A percentile compares a stretch with the other conserved stretches of the same genome.
phyloP scores from a whole-genome alignment of 2,888 invertebrate species.

The Neoascia interrupta region DNA sequence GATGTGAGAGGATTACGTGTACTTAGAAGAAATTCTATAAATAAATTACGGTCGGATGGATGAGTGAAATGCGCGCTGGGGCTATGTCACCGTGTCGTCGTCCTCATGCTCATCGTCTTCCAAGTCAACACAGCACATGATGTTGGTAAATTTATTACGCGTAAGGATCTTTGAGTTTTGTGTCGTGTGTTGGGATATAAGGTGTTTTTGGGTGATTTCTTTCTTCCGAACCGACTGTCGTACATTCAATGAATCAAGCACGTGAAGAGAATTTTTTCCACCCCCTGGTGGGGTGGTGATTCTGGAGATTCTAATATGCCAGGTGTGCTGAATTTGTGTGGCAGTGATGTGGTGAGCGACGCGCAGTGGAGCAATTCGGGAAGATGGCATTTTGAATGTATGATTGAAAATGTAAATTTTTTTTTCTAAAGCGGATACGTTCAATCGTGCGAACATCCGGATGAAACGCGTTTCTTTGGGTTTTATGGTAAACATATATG shows the following conservation, averaged over 20 bases:
- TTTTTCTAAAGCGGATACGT: conserved; percentile 20
- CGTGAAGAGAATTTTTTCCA: conserved; percentile 45
- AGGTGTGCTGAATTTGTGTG: conserved; percentile 51
- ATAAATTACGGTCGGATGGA: conserved; percentile 47
- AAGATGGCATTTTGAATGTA: conserved; percentile 57
- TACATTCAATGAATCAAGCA: conserved; percentile 49
- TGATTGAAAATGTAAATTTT: conserved; percentile 66
- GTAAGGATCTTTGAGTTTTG: conserved; percentile 47
- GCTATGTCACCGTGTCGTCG: background rate
- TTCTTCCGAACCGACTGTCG: conserved; percentile 6
- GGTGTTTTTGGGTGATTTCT: background rate
- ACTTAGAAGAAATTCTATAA: conserved; percentile 48
- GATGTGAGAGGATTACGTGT: conserved; percentile 21
- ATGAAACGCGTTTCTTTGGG: background rate
- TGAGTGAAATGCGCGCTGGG: background rate
- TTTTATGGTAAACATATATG: conserved; percentile 39
- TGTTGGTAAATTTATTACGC: conserved; percentile 59
- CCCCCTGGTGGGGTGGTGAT: background rate
- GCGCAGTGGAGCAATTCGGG: background rate
- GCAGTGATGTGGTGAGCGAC: conserved; percentile 5
- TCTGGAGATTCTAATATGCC: conserved; percentile 7
- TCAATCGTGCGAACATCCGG: conserved; percentile 55
- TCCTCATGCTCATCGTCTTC: conserved; percentile 1
- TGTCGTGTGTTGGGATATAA: conserved; percentile 26
- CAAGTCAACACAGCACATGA: conserved; percentile 35